phyloP scores from a whole-genome alignment of 1,140 invertebrate species.

The Polypedilum vanderplanki region DNA sequence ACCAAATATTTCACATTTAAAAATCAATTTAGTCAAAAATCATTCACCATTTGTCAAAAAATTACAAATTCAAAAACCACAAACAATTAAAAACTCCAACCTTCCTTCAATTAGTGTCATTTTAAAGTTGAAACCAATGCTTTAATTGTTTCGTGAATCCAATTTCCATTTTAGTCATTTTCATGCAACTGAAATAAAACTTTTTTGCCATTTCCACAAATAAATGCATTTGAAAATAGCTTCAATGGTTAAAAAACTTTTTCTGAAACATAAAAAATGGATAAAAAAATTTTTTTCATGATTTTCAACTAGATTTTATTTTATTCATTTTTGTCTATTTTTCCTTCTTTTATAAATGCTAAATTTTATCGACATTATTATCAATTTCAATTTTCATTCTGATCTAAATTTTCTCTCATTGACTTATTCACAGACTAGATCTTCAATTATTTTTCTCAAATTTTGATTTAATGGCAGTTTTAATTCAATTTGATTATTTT shows the following conservation, averaged over 20 bases:
- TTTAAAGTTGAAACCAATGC: neutral
- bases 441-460: neutral
- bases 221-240: no score
- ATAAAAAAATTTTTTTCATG: neutral
- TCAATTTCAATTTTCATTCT: constrained; percentile 4
- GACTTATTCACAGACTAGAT: no score
- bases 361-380: constrained; percentile 27
- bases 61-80: neutral
- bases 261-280: neutral
- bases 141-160: neutral
- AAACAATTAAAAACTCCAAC: neutral
- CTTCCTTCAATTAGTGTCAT: neutral
- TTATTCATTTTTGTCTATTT: neutral
- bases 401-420: neutral
- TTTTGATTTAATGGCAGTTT: no score
- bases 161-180: neutral
- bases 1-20: no score
- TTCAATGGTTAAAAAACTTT: neutral
- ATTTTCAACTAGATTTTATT: constrained; percentile 13
- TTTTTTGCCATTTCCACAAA: neutral
- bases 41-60: no score
- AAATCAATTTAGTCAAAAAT: no score
- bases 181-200: neutral
- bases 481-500: no score
- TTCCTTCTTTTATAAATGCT: constrained; percentile 19